Conservation (phyloP, 23 tunicate genomes). For the Clavelina lepadiformis region DNA sequence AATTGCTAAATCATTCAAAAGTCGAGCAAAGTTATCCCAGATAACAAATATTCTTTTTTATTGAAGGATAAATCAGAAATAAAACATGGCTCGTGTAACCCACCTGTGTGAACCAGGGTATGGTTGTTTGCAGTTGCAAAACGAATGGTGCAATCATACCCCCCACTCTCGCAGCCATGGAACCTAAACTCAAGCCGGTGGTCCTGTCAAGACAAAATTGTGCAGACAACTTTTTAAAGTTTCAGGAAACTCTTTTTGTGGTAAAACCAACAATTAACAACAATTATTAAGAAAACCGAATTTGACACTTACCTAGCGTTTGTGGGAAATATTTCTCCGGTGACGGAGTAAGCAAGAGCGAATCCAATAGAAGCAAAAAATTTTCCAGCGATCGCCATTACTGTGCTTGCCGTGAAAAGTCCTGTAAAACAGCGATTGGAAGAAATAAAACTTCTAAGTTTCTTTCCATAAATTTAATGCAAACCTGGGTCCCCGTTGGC, state of each 20-base stretch:
- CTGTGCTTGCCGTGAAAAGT: conserved; percentile 17
- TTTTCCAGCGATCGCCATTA: conserved; percentile 26
- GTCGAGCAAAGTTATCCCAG: too few relatives aligned
- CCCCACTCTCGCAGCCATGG: conserved; percentile 65
- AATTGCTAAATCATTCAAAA: too few relatives aligned
- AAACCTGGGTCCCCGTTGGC: conserved; percentile 12
- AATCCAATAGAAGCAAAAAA: conserved; percentile 60
- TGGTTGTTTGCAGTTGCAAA: conserved; percentile 26
- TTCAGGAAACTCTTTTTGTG: too few relatives aligned
- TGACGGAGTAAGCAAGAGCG: conserved; percentile 30
- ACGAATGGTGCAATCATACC: conserved; percentile 46
- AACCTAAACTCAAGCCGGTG: conserved; percentile 58
- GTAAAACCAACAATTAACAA: too few relatives aligned
- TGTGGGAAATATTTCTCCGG: conserved; percentile 66
- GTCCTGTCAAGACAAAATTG: conserved; percentile 28
- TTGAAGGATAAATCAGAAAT: too few relatives aligned
- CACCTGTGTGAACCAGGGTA: conserved; percentile 72
- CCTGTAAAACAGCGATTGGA: conserved; percentile 12
- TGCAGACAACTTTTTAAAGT: too few relatives aligned
- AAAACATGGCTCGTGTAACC: too few relatives aligned
- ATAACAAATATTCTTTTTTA: too few relatives aligned
- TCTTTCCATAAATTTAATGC: too few relatives aligned
- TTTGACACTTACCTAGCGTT: conserved; percentile 42
- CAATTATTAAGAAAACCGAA: too few relatives aligned
- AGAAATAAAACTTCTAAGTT: too few relatives aligned